Base-by-base conservation (phyloP, 2,797 vertebrate genomes). In the Danio choprae region DNA sequence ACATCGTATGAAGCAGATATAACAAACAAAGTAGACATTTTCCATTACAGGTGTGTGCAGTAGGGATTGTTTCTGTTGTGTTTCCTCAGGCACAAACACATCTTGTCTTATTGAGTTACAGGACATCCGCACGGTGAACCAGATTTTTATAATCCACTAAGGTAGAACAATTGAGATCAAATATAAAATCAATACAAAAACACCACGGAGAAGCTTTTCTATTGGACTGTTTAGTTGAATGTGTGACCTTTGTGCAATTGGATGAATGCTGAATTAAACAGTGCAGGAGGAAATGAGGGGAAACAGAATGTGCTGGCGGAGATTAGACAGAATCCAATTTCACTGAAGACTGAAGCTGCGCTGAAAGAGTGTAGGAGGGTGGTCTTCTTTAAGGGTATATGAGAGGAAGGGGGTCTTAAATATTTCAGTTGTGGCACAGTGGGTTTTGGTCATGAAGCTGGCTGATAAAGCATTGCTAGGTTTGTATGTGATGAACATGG, bases 341-440 rank as follows among this genome's bases (percentile, higher is more conserved):
- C 69, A 63, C 29, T 55, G 59, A 64, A 72, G 40, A 75, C 40
- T 15, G 63, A 60, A 62, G 71, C 60, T 40, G 46, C 75, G 81
- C 70, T 9, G 56, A 83, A 46, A 38, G 77, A 18, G 81, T 85
- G 86, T 85, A 68, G 50, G 77, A 67, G 77, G 82, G 53, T 81
- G 77, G 86, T 81, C 11, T 77, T 76, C 71, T 84, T 81, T 82
- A 87, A 81, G 83, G 86, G 53, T 67, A 77, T 20, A 46, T 38
- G 38, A 65, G 70, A 79, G 81, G 80, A 81, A 56, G 81, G 84
- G 67, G 86, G 56, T 87, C 79, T 81, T 92, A 60, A 87, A 89
- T 91, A 87, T 84, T 89, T 88, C 79, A 91, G 73, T 59, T 48
- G 18, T 63, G 64, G 68, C 77, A 62, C 65, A 76, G 72, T 56